Conservation (phyloP, 1,140 invertebrate species). For the Holotrichia oblita region DNA sequence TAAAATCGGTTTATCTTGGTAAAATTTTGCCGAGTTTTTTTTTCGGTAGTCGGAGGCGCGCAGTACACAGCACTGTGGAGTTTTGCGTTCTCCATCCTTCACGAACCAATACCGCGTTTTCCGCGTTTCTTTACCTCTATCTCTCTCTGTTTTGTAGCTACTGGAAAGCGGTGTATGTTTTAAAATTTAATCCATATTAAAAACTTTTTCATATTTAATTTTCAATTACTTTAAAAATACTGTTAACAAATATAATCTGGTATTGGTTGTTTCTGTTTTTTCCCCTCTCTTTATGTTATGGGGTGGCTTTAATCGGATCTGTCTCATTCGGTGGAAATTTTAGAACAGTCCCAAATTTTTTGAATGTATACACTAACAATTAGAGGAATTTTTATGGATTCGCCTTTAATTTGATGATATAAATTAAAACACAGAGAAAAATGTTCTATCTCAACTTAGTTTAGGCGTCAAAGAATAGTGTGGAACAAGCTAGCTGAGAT, state of each 20-base stretch:
- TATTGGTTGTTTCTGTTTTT: conserved; percentile 20
- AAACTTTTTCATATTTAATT: conserved; percentile 42
- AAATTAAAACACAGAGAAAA: no score
- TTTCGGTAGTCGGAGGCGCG: background rate
- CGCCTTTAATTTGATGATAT: no score
- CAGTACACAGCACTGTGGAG: background rate
- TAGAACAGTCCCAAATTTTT: no score
- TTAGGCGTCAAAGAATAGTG: no score
- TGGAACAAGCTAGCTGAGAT: no score
- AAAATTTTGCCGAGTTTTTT: conserved; percentile 40
- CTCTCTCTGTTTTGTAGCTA: background rate
- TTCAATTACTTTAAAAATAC: conserved; percentile 42
- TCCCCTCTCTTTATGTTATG: background rate
- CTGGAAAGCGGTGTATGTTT: background rate
- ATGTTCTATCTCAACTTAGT: no score
- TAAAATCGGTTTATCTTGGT: conserved; percentile 41
- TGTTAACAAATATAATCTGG: conserved; percentile 23
- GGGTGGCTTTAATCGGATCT: background rate
- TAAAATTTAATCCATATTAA: conserved; percentile 40
- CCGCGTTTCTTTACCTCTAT: background rate
- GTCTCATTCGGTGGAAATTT: conserved; percentile 2
- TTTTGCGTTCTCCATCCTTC: background rate
- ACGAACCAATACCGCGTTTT: background rate
- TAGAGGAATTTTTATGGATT: no score
- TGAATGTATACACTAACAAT: no score